Base-by-base conservation (phyloP, 37 sponge, comb jelly and placozoan species). In the Beroe forskalii region DNA sequence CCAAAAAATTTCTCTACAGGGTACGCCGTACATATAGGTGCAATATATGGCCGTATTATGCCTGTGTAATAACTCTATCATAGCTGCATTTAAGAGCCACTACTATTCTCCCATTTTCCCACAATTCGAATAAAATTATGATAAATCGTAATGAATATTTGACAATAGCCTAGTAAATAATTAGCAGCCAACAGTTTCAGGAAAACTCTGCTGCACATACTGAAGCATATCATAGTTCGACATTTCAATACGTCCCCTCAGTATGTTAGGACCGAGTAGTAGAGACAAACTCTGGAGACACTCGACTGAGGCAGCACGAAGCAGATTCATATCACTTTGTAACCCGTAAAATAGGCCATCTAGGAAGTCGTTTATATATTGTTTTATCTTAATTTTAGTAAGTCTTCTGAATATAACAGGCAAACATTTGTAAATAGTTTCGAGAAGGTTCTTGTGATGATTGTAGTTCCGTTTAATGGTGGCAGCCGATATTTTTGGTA, bases 371-470 rank as follows among this genome's bases (percentile, higher is more conserved):
- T 90, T 89, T 6, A 89, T 32, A 61, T 64, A 62, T 14, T 36
- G 92, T 43, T 92, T 92, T 20, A 92, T 24, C 60, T 42, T 41
- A 19, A 20, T 91, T 37, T 92, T 92, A 3, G 63, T 62, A 32
- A 90, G 25, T 17, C 72, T 20, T 90, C 80, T 90, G 42, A 90
- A 90, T 8, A 92, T 90, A 23, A 61, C 30, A 17, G 92, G 92
- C n/a, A 92, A 22, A n/a, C 43, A 41, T 90, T 93, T 96, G 41
- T 93, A 80, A 0, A 95, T 60, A 0, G 96, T 92, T 61, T 97
- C 98, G 27, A 95, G 60, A 62, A 91, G 69, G 62, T 62, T 48
- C 37, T 62, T 62, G 93, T 95, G 95, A 27, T 97, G 98, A 0
- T 89, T 44, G 61, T 94, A 97, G 72, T 95, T 94, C 32, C 83